Percentiles rank a stretch among this genome's conserved stretches.
These are phyloP conservation scores for Drosophila falleni DNA, from an alignment of 2,888 invertebrate species.

Conservation along the genomic window DNA sequence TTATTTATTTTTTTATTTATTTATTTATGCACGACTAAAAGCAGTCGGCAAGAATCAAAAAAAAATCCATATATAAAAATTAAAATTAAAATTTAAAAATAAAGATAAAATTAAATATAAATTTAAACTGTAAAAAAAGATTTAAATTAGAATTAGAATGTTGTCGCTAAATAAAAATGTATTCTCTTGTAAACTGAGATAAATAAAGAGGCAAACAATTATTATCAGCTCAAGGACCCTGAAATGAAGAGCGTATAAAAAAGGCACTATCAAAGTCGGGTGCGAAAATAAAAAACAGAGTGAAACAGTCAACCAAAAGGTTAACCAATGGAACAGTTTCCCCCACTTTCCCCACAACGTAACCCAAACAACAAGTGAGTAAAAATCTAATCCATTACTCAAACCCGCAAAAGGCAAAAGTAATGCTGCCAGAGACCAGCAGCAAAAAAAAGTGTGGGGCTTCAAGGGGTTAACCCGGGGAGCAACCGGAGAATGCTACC, in stretches of 20 bases:
- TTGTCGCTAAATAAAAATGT: too few species aligned
- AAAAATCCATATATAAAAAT: too few species aligned
- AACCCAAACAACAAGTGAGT: conserved; percentile 66
- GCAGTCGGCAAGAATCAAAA: too few species aligned
- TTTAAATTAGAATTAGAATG: too few species aligned
- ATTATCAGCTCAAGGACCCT: background rate
- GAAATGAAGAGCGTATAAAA: conserved; percentile 18
- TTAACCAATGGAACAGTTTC: conserved; percentile 22
- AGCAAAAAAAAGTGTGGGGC: background rate
- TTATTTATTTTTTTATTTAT: too few species aligned
- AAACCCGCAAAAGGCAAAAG: conserved; percentile 71
- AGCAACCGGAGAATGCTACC: conserved; percentile 11
- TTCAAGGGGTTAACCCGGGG: conserved; percentile 7
- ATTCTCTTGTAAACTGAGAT: too few species aligned
- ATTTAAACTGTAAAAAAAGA: too few species aligned
- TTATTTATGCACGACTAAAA: too few species aligned
- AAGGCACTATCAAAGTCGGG: conserved; percentile 39
- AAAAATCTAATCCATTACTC: conserved; percentile 81
- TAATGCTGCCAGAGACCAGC: conserved; percentile 52
- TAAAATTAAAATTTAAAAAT: too few species aligned
- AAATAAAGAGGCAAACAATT: too few species aligned
- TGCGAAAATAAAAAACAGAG: conserved; percentile 35
- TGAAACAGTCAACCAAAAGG: conserved; percentile 26
- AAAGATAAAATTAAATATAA: too few species aligned
- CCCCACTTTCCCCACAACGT: background rate